Conservation (phyloP, 2,797 vertebrate genomes). For the Stomatorhinus walkeri region DNA sequence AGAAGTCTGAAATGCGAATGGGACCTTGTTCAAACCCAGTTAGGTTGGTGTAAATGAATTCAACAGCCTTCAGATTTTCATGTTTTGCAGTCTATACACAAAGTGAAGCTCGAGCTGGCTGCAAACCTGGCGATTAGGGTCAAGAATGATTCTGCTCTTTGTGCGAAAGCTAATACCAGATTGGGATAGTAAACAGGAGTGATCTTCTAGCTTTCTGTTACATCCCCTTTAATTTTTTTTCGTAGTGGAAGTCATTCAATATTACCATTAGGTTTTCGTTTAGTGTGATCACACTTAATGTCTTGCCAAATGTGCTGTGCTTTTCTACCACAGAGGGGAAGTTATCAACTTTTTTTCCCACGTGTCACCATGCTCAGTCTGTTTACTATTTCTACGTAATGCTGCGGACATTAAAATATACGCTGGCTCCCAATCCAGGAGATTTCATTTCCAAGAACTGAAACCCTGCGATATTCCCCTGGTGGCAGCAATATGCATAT, state of each 20-base stretch:
- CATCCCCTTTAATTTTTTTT: constrained; percentile 31
- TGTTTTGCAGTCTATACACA: background rate
- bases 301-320: constrained; percentile 60
- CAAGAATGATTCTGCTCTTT: background rate
- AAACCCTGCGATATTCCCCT: background rate
- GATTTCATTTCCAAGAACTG: constrained; percentile 18
- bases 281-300: constrained; percentile 46
- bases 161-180: constrained; percentile 44
- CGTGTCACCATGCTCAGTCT: constrained; percentile 42
- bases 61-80: background rate
- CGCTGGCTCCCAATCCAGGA: constrained; percentile 50
- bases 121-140: background rate
- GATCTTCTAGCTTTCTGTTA: constrained; percentile 39
- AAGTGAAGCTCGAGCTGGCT: background rate
- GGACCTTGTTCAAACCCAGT: background rate
- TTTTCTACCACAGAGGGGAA: constrained; percentile 28
- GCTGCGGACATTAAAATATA: constrained; percentile 57
- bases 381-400: constrained; percentile 48
- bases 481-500: background rate
- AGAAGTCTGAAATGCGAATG: background rate
- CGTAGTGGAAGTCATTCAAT: constrained; percentile 49
- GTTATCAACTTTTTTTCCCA: constrained; percentile 28
- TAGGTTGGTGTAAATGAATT: background rate
- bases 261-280: constrained; percentile 51
- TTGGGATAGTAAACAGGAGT: constrained; percentile 57